Evolutionary conservation across 2,888 invertebrate species (phyloP).

Genomic region (Lottia gigantea): DNA sequence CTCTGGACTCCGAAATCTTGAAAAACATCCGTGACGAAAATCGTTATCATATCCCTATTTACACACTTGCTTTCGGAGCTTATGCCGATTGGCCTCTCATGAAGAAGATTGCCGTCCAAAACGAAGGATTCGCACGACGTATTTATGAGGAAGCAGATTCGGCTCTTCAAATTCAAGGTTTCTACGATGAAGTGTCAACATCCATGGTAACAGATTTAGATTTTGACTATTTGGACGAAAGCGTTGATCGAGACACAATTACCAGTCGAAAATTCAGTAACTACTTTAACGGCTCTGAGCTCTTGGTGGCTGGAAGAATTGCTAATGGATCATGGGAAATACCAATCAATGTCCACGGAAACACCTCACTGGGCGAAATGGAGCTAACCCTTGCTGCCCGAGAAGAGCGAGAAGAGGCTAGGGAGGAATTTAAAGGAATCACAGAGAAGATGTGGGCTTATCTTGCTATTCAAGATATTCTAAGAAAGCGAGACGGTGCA

Average conservation of each 20-base stretch:
- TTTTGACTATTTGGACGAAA: slow-evolving; percentile 72
- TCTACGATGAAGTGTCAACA: slow-evolving; percentile 75
- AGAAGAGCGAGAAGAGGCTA: slow-evolving; percentile 9
- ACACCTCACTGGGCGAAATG: slow-evolving; percentile 23
- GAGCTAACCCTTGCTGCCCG: slow-evolving; percentile 13
- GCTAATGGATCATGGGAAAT: slow-evolving; percentile 9
- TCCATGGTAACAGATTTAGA: slow-evolving; percentile 77
- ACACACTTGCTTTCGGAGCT: slow-evolving; percentile 47
- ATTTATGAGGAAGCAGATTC: slow-evolving; percentile 82
- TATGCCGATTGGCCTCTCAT: slow-evolving; percentile 48
- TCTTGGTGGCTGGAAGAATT: slow-evolving; percentile 39
- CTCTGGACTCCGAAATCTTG: slow-evolving; percentile 54
- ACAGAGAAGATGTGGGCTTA: slow-evolving; percentile 55
- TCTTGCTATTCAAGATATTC: slow-evolving; percentile 47
- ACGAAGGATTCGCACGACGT: slow-evolving; percentile 78
- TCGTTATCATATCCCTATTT: slow-evolving; percentile 39
- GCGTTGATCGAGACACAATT: slow-evolving; percentile 41
- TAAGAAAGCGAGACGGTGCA: slow-evolving; percentile 34
- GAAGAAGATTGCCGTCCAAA: slow-evolving; percentile 71
- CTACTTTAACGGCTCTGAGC: slow-evolving; percentile 49
- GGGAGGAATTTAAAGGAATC: slow-evolving; percentile 23
- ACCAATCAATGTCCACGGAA: slow-evolving; percentile 23
- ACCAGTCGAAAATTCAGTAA: slow-evolving; percentile 37
- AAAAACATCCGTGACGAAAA: slow-evolving; percentile 41
- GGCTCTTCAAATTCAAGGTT: slow-evolving; percentile 76